Percentiles rank a stretch among this genome's conserved stretches.
Evolutionary conservation across 2,113 vertebrate species (phyloP).

Genomic region (Melanostigma gelatinosum): DNA sequence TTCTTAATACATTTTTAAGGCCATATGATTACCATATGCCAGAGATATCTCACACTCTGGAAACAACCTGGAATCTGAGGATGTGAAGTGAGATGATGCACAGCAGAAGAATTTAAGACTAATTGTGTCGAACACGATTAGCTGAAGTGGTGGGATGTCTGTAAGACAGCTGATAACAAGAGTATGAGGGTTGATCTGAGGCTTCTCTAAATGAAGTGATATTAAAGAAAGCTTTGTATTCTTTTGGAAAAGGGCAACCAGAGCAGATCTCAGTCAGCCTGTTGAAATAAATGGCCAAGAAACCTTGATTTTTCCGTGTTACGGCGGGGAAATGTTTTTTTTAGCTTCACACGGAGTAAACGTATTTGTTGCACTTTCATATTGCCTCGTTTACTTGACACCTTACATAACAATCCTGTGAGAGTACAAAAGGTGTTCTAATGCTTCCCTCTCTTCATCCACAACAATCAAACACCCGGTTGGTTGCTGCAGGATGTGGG

Average conservation of each 20-base stretch:
- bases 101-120: constrained; percentile 41
- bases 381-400: not conserved
- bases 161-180: constrained; percentile 52
- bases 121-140: constrained; percentile 57
- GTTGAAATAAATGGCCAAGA: not conserved
- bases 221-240: not conserved
- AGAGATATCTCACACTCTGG: constrained; percentile 16
- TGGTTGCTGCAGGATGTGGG: constrained; percentile 51
- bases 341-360: not conserved
- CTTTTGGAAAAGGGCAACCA: not conserved
- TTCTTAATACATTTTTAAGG: constrained; percentile 26
- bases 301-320: not conserved
- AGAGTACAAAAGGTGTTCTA: not conserved
- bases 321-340: not conserved
- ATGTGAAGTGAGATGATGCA: constrained; percentile 38
- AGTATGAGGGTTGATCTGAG: constrained; percentile 16
- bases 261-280: not conserved
- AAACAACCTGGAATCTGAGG: constrained; percentile 24
- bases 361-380: not conserved
- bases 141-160: constrained; percentile 41
- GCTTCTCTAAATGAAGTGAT: constrained; percentile 3
- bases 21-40: constrained; percentile 20
- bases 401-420: constrained; percentile 24
- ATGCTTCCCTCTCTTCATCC: not conserved
- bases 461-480: constrained; percentile 35